Evolutionary conservation across 2,113 vertebrate genomes (phyloP).

Genomic region (Corythoichthys intestinalis): DNA sequence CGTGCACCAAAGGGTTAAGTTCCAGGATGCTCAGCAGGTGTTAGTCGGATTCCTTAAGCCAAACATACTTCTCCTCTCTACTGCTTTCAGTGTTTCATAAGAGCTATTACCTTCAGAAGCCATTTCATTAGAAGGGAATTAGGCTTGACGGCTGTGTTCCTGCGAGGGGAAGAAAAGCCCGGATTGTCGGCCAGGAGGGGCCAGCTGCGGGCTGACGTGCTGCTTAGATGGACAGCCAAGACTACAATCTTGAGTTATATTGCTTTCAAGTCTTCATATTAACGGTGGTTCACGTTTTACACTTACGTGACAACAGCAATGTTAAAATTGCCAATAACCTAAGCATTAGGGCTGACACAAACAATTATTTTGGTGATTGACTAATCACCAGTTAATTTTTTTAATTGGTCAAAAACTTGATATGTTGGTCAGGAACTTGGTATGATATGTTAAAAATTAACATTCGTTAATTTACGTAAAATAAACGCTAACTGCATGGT

Average conservation of each 20-base stretch:
- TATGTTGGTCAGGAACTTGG: no score
- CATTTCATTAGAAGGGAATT: conserved; percentile 73
- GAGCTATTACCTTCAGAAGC: conserved; percentile 47
- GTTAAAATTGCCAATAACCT: neutral
- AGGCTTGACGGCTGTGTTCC: conserved; percentile 57
- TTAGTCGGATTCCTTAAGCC: conserved; percentile 14
- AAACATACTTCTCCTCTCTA: conserved; percentile 30
- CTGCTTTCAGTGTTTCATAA: conserved; percentile 45
- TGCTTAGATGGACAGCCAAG: conserved; percentile 62
- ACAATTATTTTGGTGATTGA: no score
- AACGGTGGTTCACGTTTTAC: neutral
- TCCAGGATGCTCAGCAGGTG: conserved; percentile 33
- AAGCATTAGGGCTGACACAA: no score
- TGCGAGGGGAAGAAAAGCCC: conserved; percentile 53
- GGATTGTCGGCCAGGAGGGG: conserved; percentile 55
- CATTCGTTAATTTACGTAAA: no score
- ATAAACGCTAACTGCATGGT: no score
- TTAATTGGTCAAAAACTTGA: no score
- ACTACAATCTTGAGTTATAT: neutral
- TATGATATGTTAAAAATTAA: no score
- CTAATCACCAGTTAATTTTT: no score
- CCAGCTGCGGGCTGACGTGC: conserved; percentile 63
- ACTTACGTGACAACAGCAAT: neutral
- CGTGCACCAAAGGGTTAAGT: conserved; percentile 9
- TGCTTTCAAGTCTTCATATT: neutral